Evolutionary conservation across 2,888 invertebrate genomes (phyloP), one percentile per base, ranked within the genome.

Genomic region (Netelia virgata): DNA sequence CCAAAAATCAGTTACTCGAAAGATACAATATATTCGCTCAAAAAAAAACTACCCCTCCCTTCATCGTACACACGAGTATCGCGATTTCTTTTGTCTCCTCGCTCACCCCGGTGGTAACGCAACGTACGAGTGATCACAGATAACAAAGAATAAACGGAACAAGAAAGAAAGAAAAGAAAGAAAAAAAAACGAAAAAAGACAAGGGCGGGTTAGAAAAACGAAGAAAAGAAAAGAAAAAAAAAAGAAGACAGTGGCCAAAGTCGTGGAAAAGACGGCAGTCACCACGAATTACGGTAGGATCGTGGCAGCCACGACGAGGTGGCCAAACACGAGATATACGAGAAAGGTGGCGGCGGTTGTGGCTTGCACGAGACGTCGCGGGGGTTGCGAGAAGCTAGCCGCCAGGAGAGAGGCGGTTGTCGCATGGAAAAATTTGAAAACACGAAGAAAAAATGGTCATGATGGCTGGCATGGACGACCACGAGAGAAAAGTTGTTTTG

Each of bases 401-500:
- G 84, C 82, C 85, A 85, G 78, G 83, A 76, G 66, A 70, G 77
- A 83, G 87, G 77, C 87, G 77, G 84, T 82, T 55, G 72, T 82
- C 43, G 76, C 43, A 18, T 82, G 41, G 53, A 87, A 83, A 82
- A 78, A 64, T 74, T 69, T 84, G 77, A 84, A 86, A 81, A 81
- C 75, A 88, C 89, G 88, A 88, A 90, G 91, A 91, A 93, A 95
- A 94, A 92, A 96, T 96, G 96, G 96, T 96, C 95, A 96, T 95
- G 94, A 96, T 96, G 96, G 96, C 96, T 94, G 96, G 96, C 94
- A 96, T 97, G 95, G 97, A 97, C 94, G 97, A 97, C 92, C 97
- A 97, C 94, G 97, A 98, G 94, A 95, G 97, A 92, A 98, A 98
- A 95, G 96, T 98, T 92, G 98, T 99, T 88, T 96, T 97, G 94